phyloP scores from a whole-genome alignment of 2,888 invertebrate genomes.

The Volucella zonaria region DNA sequence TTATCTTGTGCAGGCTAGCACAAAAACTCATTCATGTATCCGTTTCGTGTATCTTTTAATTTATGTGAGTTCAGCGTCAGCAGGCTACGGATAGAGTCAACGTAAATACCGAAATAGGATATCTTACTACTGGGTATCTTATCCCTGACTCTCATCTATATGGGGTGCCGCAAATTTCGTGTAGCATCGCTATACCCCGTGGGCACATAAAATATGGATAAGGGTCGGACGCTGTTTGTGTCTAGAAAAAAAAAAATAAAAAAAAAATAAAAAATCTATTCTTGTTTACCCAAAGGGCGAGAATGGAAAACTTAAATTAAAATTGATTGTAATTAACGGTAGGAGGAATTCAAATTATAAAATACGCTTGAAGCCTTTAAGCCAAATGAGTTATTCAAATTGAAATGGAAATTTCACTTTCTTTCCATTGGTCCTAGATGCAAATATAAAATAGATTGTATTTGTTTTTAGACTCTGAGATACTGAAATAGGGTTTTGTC shows the following conservation, averaged over 20 bases:
- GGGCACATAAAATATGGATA: constrained; percentile 37
- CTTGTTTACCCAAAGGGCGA: not conserved
- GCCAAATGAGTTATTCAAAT: constrained; percentile 5
- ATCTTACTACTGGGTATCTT: constrained; percentile 42
- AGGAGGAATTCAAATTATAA: not conserved
- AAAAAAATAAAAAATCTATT: not conserved
- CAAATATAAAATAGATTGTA: no score
- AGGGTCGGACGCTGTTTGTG: constrained; percentile 9
- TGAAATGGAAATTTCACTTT: not conserved
- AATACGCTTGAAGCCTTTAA: not conserved
- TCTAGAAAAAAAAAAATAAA: not conserved
- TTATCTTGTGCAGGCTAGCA: no score
- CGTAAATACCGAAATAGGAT: constrained; percentile 19
- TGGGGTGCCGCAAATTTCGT: constrained; percentile 41
- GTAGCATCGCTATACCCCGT: constrained; percentile 22
- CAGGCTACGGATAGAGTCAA: no score
- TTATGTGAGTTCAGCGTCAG: no score
- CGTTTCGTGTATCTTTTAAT: no score
- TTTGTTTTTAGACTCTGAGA: no score
- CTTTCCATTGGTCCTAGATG: not conserved
- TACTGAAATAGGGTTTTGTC: no score
- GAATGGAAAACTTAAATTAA: not conserved
- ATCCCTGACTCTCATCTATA: constrained; percentile 56
- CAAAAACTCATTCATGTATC: no score
- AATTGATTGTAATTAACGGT: constrained; percentile 1